Percentiles rank a stretch among this genome's conserved stretches.
phyloP scores from a whole-genome alignment of 2,797 vertebrate genomes.

The Triplophysa yarkandensis region DNA sequence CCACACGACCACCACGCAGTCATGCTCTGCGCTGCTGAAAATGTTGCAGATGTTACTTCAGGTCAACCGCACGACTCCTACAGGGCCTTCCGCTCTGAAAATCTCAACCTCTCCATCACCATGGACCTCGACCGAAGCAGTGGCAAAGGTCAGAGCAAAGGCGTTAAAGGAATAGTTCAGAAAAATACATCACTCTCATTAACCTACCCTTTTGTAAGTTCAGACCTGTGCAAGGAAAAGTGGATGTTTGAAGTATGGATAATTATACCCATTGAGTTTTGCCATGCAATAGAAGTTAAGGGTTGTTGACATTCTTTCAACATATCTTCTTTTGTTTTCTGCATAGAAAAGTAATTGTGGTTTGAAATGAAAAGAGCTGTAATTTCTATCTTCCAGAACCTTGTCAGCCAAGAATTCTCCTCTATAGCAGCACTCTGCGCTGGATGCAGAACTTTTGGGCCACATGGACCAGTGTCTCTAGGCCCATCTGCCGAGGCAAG shows the following conservation, averaged over 20 bases:
- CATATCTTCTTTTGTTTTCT: no score
- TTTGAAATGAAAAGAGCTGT: no score
- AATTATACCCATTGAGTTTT: no score
- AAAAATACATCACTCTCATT: no score
- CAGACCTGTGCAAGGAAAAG: no score
- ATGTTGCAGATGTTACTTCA: slow-evolving; percentile 84
- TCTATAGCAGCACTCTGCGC: slow-evolving; percentile 97
- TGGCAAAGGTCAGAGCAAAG: slow-evolving; percentile 72
- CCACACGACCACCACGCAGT: slow-evolving; percentile 93
- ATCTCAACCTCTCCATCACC: slow-evolving; percentile 94
- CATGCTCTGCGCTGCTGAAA: slow-evolving; percentile 87
- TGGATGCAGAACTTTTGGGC: slow-evolving; percentile 99
- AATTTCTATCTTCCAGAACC: slow-evolving; percentile 72
- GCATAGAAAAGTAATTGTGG: not conserved
- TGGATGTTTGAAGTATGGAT: no score
- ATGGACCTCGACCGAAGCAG: slow-evolving; percentile 90
- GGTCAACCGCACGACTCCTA: slow-evolving; percentile 95
- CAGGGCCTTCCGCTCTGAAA: slow-evolving; percentile 95
- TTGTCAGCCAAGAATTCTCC: slow-evolving; percentile 87
- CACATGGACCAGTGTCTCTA: slow-evolving; percentile 92
- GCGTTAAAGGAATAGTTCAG: no score
- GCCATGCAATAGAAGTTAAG: no score
- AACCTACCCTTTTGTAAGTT: no score
- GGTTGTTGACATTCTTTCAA: no score
- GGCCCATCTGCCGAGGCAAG: slow-evolving; percentile 95